Percentiles rank a stretch among this genome's conserved stretches.
These are phyloP conservation scores for Boleophthalmus pectinirostris DNA, from an alignment of 2,113 vertebrate species.

Conservation along the genomic window DNA sequence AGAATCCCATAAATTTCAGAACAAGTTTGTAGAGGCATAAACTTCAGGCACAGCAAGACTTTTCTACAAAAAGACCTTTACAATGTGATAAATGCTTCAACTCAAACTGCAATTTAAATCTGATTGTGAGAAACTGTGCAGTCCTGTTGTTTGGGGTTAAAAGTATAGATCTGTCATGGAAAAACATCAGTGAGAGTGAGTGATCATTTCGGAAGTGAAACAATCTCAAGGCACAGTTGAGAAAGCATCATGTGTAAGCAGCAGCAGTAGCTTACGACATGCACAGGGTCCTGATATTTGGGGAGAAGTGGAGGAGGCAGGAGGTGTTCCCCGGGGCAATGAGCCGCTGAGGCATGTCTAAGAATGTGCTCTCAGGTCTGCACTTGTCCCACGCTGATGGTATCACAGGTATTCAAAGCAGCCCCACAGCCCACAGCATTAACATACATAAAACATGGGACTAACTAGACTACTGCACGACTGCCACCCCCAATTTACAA, in stretches of 20 bases:
- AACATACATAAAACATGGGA: constrained; percentile 9
- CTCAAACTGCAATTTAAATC: no score
- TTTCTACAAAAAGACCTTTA: no score
- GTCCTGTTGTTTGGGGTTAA: background rate
- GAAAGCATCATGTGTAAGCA: constrained; percentile 4
- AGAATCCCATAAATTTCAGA: no score
- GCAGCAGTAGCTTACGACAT: constrained; percentile 30
- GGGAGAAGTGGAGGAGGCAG: constrained; percentile 32
- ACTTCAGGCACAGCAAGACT: no score
- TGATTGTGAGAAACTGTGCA: no score
- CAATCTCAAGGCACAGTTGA: constrained; percentile 10
- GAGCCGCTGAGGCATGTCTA: constrained; percentile 55
- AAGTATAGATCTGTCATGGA: background rate
- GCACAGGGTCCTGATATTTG: constrained; percentile 39
- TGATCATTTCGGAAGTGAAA: constrained; percentile 23
- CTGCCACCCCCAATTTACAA: background rate
- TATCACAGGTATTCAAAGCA: constrained; percentile 43
- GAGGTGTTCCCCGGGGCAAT: constrained; percentile 30
- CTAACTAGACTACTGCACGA: constrained; percentile 9
- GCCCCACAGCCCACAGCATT: background rate
- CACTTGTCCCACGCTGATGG: constrained; percentile 64
- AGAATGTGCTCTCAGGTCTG: constrained; percentile 76
- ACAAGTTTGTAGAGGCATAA: no score
- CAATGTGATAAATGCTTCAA: no score
- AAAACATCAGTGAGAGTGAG: background rate